These are phyloP conservation scores for Buphagus erythrorhynchus DNA, from an alignment of 2,797 vertebrate genomes.

Conservation along the genomic window DNA sequence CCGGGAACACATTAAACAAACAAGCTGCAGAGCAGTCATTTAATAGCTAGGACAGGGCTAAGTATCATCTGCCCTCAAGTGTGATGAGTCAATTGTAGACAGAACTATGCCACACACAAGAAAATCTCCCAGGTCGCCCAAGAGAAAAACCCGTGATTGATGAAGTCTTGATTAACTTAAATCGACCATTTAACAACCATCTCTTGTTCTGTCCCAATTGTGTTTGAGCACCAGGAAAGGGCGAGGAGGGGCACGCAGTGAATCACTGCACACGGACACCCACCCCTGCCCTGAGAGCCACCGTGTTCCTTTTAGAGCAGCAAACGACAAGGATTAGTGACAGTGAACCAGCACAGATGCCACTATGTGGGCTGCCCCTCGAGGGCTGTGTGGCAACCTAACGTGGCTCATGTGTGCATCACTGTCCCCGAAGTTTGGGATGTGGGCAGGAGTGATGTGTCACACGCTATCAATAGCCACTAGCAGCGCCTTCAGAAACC, in stretches of 20 bases:
- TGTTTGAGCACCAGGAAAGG: not conserved
- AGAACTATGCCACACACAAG: not conserved
- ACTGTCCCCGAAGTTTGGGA: not conserved
- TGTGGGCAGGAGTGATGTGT: not conserved
- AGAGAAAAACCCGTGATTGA: not conserved
- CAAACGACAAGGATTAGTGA: not conserved
- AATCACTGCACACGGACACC: not conserved
- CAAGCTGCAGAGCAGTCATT: not conserved
- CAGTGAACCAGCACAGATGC: not conserved
- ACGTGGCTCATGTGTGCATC: not conserved
- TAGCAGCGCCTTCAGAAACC: not conserved
- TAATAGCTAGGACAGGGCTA: not conserved
- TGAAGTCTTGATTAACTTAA: not conserved
- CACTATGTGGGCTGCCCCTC: not conserved
- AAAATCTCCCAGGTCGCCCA: not conserved
- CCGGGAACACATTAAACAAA: not conserved
- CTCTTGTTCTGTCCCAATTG: not conserved
- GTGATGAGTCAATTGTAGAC: not conserved
- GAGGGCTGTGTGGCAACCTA: not conserved
- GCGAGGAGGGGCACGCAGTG: not conserved
- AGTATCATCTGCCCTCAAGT: not conserved
- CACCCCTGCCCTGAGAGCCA: not conserved
- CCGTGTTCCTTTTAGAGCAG: not conserved
- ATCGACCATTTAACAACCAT: not conserved
- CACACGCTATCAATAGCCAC: not conserved